phyloP scores from a whole-genome alignment of 1,140 invertebrate species.

The Chrysomallon squamiferum region DNA sequence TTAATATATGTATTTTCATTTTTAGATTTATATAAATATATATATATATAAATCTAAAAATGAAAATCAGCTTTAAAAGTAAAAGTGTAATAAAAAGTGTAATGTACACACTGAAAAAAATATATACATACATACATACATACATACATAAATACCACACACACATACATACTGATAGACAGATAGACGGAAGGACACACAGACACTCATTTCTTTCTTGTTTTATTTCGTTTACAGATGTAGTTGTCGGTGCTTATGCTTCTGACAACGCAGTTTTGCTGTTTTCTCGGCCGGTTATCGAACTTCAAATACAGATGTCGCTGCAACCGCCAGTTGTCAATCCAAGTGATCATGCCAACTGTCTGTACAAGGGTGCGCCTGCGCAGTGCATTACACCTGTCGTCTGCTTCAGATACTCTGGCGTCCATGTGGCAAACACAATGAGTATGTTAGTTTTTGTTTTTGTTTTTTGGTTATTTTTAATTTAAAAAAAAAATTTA shows the following conservation, averaged over 20 bases:
- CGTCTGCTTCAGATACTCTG: conserved; percentile 21
- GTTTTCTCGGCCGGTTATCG: conserved; percentile 22
- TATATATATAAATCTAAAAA: too few species aligned
- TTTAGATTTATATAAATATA: too few species aligned
- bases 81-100: too few species aligned
- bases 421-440: conserved; percentile 17
- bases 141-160: too few species aligned
- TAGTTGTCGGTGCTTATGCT: conserved; percentile 28
- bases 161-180: too few species aligned
- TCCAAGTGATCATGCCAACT: conserved; percentile 8
- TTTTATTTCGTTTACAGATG: conserved; percentile 20
- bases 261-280: conserved; percentile 31
- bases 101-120: too few species aligned
- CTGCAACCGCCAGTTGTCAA: conserved; percentile 15
- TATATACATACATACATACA: too few species aligned
- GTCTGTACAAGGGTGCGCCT: conserved; percentile 10
- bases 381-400: conserved; percentile 17
- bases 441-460: conserved; percentile 20
- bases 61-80: too few species aligned
- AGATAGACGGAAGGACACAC: too few species aligned
- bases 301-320: conserved; percentile 14
- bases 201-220: too few species aligned
- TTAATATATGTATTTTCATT: too few species aligned
- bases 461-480: too few species aligned
- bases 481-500: background rate